Conservation (phyloP, 2,797 vertebrate species). For the Urophycis tenuis region DNA sequence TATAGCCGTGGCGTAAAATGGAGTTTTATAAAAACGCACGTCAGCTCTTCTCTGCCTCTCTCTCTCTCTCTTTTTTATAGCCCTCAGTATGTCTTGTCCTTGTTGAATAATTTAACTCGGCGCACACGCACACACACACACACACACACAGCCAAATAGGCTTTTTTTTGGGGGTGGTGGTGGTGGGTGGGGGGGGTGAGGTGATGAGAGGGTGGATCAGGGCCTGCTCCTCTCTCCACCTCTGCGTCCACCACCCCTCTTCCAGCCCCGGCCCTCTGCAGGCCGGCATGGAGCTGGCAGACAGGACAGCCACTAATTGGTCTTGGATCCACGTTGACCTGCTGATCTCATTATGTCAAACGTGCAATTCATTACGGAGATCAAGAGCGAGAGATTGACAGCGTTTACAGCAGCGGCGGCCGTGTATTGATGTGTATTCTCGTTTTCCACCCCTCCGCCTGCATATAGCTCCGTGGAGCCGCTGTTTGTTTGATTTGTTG, state of each 20-base stretch:
- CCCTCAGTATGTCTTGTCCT: constrained; percentile 53
- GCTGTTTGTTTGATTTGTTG: neutral
- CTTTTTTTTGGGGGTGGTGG: too few relatives aligned
- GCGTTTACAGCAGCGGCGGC: neutral
- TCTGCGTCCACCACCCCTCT: too few relatives aligned
- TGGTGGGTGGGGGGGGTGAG: too few relatives aligned
- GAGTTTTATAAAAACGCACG: constrained; percentile 31
- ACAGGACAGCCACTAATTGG: neutral
- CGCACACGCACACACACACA: constrained; percentile 28
- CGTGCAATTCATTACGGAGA: neutral
- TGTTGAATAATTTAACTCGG: constrained; percentile 62
- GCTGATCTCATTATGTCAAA: neutral
- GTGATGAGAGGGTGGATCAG: constrained; percentile 4
- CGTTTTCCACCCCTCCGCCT: neutral
- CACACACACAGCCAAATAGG: neutral
- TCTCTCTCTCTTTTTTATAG: constrained; percentile 22
- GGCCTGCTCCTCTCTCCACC: neutral
- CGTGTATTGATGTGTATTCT: neutral
- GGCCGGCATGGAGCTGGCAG: too few relatives aligned
- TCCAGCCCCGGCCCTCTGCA: too few relatives aligned
- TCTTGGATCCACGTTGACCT: neutral
- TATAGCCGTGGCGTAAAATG: neutral
- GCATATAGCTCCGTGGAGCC: neutral
- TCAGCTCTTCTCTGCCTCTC: constrained; percentile 35
- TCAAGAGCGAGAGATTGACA: neutral